phyloP scores from a whole-genome alignment of 2,797 vertebrate species.

The Borostomias antarcticus region DNA sequence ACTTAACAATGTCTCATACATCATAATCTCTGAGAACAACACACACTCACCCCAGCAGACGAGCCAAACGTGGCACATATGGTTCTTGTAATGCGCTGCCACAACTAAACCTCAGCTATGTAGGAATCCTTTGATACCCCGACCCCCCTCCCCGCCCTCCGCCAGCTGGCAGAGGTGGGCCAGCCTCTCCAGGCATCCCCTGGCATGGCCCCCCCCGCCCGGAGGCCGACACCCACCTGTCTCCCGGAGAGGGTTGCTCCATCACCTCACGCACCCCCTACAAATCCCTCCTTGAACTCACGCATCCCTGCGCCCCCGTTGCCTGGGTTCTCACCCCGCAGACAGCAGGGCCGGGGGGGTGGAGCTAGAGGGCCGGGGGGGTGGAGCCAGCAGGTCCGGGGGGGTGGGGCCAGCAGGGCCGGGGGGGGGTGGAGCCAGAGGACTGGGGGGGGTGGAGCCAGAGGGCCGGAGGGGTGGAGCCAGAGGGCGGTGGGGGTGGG shows the following conservation, averaged over 20 bases:
- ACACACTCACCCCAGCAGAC: conserved; percentile 33
- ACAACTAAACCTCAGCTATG: conserved; percentile 59
- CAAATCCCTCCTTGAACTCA: neutral
- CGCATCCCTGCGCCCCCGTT: conserved; percentile 18
- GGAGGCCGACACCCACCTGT: conserved; percentile 44
- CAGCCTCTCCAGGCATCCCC: conserved; percentile 52
- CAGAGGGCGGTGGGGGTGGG: neutral
- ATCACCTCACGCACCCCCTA: conserved; percentile 31
- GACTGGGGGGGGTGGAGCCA: neutral
- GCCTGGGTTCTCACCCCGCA: conserved; percentile 49
- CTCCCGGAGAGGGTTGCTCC: conserved; percentile 22
- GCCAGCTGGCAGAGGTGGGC: conserved; percentile 51
- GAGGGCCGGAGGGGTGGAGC: conserved; percentile 28
- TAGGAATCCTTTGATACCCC: conserved; percentile 63
- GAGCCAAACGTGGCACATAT: conserved; percentile 44
- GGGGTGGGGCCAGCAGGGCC: no score
- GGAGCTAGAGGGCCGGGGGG: neutral
- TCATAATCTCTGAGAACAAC: conserved; percentile 29
- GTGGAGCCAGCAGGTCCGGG: conserved; percentile 38
- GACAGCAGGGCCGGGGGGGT: conserved; percentile 3
- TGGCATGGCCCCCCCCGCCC: conserved; percentile 36
- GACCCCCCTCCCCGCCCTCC: conserved; percentile 23
- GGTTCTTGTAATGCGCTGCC: conserved; percentile 47
- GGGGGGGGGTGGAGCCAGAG: no score
- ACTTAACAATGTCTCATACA: conserved; percentile 19